Evolutionary conservation across 2,888 invertebrate species (phyloP).

Genomic region (Shargacucullia verbasci): DNA sequence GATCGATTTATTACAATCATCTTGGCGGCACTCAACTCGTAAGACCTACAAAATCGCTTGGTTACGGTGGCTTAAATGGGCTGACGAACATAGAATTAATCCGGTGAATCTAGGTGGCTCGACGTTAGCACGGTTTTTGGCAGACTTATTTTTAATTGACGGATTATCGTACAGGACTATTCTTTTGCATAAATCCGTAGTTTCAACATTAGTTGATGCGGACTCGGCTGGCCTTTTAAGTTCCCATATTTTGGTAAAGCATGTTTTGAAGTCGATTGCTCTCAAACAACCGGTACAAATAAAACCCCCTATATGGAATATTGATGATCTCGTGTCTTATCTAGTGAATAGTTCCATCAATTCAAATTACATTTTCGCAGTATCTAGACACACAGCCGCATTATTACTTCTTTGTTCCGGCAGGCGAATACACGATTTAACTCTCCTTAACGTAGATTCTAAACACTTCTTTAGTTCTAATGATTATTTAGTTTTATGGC

Average conservation of each 20-base stretch:
- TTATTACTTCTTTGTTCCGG: conserved; percentile 15
- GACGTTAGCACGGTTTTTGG: conserved; percentile 5
- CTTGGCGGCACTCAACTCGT: neutral
- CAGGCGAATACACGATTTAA: conserved; percentile 14
- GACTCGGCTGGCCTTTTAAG: neutral
- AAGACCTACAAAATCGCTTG: neutral
- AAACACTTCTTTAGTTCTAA: neutral
- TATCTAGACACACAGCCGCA: neutral
- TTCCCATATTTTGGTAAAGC: conserved; percentile 7
- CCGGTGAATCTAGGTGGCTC: conserved; percentile 19
- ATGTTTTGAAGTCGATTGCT: conserved; percentile 7
- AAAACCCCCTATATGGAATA: conserved; percentile 1
- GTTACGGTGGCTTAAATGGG: neutral
- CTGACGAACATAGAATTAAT: conserved; percentile 4
- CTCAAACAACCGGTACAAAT: conserved; percentile 3
- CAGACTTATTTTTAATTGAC: conserved; percentile 27
- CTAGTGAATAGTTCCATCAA: neutral
- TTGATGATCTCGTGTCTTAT: neutral
- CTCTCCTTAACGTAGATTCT: neutral
- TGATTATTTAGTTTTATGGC: neutral
- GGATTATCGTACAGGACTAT: conserved; percentile 37
- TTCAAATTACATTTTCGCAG: neutral
- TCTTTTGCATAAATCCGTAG: conserved; percentile 43
- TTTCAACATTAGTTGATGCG: conserved; percentile 32
- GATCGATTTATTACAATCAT: neutral